phyloP scores from a whole-genome alignment of 2,113 vertebrate species.

The Scopus umbretta region DNA sequence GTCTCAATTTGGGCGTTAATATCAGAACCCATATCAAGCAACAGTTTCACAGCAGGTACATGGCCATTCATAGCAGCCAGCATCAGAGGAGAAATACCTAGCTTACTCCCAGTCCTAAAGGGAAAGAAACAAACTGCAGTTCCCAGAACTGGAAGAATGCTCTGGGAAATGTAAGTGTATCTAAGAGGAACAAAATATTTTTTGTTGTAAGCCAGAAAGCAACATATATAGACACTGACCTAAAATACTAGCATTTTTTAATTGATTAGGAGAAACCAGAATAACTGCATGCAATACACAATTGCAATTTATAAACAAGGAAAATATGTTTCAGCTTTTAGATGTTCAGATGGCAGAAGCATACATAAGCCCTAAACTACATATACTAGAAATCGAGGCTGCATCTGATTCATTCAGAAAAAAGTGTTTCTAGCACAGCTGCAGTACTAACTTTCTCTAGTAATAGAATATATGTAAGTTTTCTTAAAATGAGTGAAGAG shows the following conservation, averaged over 20 bases:
- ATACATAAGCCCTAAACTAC: background rate
- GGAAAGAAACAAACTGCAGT: conserved; percentile 10
- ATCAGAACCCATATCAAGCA: conserved; percentile 98
- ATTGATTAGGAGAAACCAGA: background rate
- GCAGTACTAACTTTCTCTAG: background rate
- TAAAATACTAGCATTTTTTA: background rate
- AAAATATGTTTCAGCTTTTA: background rate
- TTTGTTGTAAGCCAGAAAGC: background rate
- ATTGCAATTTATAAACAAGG: background rate
- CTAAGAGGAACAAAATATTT: background rate
- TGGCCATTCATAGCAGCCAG: conserved; percentile 98
- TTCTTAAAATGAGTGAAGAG: background rate
- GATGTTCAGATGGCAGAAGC: background rate
- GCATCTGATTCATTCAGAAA: background rate
- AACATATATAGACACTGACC: background rate
- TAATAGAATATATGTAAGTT: background rate
- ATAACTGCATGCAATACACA: background rate
- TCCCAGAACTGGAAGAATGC: background rate
- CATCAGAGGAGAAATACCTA: conserved; percentile 98
- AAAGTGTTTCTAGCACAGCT: background rate
- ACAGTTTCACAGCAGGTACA: conserved; percentile 92
- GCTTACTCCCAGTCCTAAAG: conserved; percentile 94
- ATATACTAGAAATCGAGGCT: background rate
- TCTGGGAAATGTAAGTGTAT: background rate
- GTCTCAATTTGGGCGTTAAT: conserved; percentile 99